Evolutionary conservation across 2,797 vertebrate species (phyloP).

Genomic region (Leptodactylus fallax): DNA sequence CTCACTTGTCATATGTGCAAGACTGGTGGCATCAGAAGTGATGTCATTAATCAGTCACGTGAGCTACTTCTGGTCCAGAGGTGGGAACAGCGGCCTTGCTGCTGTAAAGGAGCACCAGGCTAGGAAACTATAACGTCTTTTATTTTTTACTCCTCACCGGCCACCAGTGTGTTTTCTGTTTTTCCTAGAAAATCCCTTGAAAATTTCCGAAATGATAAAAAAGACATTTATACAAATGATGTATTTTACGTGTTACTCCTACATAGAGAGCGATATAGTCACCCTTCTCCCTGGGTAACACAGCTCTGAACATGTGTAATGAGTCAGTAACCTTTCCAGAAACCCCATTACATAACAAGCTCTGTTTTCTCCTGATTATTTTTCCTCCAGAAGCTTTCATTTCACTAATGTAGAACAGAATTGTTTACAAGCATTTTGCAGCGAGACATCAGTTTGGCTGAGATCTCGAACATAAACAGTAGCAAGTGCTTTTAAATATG

Average conservation of each 20-base stretch:
- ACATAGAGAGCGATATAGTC: background rate
- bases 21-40: too few species aligned
- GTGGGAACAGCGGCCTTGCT: too few species aligned
- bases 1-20: too few species aligned
- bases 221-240: background rate
- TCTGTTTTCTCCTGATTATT: constrained; percentile 44
- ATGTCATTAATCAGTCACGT: too few species aligned
- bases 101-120: too few species aligned
- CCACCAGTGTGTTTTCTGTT: too few species aligned
- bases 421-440: constrained; percentile 63
- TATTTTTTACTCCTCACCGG: too few species aligned
- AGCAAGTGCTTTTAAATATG: constrained; percentile 64
- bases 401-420: constrained; percentile 62
- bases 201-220: too few species aligned
- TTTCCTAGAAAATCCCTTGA: too few species aligned
- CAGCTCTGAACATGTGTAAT: background rate
- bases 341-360: constrained; percentile 35
- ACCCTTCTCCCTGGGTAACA: background rate
- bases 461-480: constrained; percentile 60
- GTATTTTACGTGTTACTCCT: background rate
- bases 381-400: constrained; percentile 28
- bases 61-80: too few species aligned
- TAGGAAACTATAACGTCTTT: too few species aligned
- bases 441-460: constrained; percentile 62
- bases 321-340: constrained; percentile 41